Conservation (phyloP, 1,140 invertebrate genomes). For the Lasioglossum baleicum region DNA sequence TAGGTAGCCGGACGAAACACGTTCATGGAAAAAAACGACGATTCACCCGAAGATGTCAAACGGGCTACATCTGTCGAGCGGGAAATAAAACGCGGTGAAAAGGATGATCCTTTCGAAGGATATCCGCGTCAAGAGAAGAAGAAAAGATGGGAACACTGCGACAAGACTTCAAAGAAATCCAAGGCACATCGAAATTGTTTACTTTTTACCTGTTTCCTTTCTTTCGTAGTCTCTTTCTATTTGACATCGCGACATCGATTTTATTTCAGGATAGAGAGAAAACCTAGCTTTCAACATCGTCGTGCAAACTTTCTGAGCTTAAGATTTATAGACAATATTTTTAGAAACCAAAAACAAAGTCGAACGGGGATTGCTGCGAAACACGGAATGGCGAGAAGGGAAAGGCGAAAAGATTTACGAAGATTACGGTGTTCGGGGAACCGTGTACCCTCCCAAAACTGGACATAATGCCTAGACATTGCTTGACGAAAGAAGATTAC, state of each 20-base stretch:
- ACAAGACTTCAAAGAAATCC: constrained; percentile 14
- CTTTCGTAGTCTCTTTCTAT: background rate
- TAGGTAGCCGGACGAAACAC: background rate
- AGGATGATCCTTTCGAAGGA: constrained; percentile 47
- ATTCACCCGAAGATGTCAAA: constrained; percentile 24
- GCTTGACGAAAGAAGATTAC: constrained; percentile 66
- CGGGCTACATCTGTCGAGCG: constrained; percentile 62
- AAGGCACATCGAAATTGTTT: constrained; percentile 20
- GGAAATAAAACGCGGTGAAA: constrained; percentile 63
- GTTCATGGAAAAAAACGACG: constrained; percentile 63
- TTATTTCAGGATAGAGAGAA: background rate
- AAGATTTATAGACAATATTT: background rate
- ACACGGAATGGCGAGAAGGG: constrained; percentile 19
- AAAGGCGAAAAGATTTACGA: constrained; percentile 31
- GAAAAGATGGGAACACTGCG: constrained; percentile 30
- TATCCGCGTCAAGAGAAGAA: constrained; percentile 25
- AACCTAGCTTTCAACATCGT: too few species aligned
- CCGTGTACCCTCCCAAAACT: constrained; percentile 59
- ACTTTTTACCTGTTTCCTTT: background rate
- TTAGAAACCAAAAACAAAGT: constrained; percentile 21
- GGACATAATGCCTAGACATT: constrained; percentile 64
- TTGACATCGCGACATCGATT: background rate
- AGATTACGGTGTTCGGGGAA: constrained; percentile 58
- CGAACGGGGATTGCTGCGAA: constrained; percentile 40
- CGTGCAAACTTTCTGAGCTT: background rate